phyloP scores from a whole-genome alignment of 2,888 invertebrate genomes.

The Cotesia congregata region DNA sequence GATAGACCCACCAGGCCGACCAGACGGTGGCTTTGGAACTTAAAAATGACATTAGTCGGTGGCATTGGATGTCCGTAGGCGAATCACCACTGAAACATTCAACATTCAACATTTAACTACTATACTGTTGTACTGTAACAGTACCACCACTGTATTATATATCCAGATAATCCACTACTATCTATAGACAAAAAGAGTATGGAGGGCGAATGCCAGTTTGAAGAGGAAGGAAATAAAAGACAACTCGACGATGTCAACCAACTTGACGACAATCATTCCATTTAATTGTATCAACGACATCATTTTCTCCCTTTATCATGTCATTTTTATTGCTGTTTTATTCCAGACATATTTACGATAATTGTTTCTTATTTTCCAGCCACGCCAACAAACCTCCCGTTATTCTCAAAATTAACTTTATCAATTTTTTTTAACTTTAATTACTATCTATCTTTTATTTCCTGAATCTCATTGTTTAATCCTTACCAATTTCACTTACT shows the following conservation, averaged over 20 bases:
- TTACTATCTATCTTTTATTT: no score
- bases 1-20: slow-evolving; percentile 16
- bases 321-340: not conserved
- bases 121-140: no score
- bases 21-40: slow-evolving; percentile 36
- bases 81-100: not conserved
- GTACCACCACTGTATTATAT: no score
- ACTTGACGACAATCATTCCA: slow-evolving; percentile 50
- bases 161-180: no score
- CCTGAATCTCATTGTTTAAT: no score
- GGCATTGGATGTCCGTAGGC: slow-evolving; percentile 3
- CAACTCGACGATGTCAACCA: slow-evolving; percentile 46
- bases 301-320: slow-evolving; percentile 51
- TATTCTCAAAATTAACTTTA: no score
- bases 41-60: slow-evolving; percentile 18
- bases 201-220: slow-evolving; percentile 26
- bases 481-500: no score
- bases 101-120: no score
- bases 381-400: no score
- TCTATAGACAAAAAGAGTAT: slow-evolving; percentile 8
- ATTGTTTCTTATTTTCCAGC: no score
- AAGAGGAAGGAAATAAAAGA: slow-evolving; percentile 25
- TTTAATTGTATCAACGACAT: slow-evolving; percentile 60
- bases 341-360: not conserved
- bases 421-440: no score